Evolutionary conservation across 2,888 invertebrate species (phyloP).

Genomic region (Drosophila lacicola): DNA sequence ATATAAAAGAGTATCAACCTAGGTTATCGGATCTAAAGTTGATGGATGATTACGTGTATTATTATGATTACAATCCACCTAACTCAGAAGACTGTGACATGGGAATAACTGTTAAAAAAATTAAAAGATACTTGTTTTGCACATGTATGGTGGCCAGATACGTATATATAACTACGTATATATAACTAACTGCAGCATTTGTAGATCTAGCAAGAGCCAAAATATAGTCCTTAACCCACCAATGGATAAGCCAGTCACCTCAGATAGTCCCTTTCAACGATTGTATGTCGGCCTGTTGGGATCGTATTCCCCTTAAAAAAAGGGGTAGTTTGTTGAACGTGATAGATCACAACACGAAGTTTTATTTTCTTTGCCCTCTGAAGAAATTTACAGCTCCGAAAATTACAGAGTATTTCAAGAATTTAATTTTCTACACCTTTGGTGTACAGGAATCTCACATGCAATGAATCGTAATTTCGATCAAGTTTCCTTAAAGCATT

Average conservation of each 20-base stretch:
- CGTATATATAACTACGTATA: too few species aligned
- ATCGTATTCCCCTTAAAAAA: slow-evolving; percentile 4
- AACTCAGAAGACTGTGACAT: too few species aligned
- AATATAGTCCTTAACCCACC: neutral
- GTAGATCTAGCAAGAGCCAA: too few species aligned
- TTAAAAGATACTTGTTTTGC: too few species aligned
- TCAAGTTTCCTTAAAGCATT: neutral
- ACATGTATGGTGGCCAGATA: too few species aligned
- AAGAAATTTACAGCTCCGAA: too few species aligned
- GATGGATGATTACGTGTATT: slow-evolving; percentile 14
- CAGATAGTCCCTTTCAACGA: slow-evolving; percentile 6
- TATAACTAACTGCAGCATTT: too few species aligned
- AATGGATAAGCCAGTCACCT: slow-evolving; percentile 9
- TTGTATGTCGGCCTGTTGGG: neutral
- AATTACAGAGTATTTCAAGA: slow-evolving; percentile 6
- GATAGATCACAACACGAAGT: too few species aligned
- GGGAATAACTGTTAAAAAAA: too few species aligned
- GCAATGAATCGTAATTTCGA: slow-evolving; percentile 7
- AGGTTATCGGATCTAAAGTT: slow-evolving; percentile 9
- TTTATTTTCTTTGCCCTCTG: too few species aligned
- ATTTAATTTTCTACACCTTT: slow-evolving; percentile 8
- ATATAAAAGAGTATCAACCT: neutral
- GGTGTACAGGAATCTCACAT: slow-evolving; percentile 1
- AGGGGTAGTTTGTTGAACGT: neutral
- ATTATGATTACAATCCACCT: too few species aligned